Evolutionary conservation across 1,140 invertebrate genomes (phyloP).

Genomic region (Cydia amplana): DNA sequence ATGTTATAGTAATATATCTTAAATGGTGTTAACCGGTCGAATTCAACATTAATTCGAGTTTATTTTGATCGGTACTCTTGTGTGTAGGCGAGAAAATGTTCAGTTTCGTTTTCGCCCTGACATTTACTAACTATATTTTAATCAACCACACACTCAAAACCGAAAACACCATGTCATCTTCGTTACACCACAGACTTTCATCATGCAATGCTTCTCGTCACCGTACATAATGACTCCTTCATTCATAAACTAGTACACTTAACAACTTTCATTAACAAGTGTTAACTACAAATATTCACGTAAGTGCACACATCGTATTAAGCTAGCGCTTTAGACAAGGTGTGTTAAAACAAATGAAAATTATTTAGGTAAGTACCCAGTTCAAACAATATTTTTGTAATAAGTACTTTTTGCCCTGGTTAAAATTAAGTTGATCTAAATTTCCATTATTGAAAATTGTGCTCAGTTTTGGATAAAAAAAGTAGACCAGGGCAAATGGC

Average conservation of each 20-base stretch:
- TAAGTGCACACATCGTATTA: neutral
- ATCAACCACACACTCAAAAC: neutral
- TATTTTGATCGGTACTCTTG: neutral
- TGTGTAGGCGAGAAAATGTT: neutral
- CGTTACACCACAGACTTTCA: constrained; percentile 3
- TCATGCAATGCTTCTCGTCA: constrained; percentile 9
- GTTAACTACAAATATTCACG: constrained; percentile 1
- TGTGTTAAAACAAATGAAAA: neutral
- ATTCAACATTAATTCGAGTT: too few relatives aligned
- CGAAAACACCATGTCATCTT: neutral
- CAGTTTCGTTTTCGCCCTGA: neutral
- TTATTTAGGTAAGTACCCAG: neutral
- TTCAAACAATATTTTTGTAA: neutral
- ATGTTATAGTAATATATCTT: too few relatives aligned
- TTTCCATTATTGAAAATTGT: too few relatives aligned
- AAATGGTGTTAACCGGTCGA: too few relatives aligned
- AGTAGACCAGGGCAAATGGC: too few relatives aligned
- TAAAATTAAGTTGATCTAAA: too few relatives aligned
- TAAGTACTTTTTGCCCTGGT: too few relatives aligned
- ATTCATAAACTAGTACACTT: constrained; percentile 11
- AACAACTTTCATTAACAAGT: constrained; percentile 9
- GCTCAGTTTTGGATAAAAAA: too few relatives aligned
- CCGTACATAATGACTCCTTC: neutral
- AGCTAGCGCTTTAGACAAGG: neutral
- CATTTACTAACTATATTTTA: neutral